Base-by-base conservation (phyloP, 2,113 vertebrate species). In the Polyodon spathula region DNA sequence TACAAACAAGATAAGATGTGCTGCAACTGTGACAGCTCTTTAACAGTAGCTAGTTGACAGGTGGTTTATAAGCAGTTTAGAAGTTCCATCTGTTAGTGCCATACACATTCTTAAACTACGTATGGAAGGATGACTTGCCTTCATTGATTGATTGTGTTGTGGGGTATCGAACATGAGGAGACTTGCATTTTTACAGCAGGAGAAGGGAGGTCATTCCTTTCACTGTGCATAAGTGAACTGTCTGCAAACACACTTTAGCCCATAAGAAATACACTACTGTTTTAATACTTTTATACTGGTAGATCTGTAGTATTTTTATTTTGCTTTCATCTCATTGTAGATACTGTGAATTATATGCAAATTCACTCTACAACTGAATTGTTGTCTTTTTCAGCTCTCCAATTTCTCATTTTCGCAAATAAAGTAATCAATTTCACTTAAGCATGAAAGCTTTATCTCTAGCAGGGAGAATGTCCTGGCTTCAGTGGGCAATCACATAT, bases 351-450 rank as follows among this genome's bases (percentile, higher is more conserved):
- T n/a, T 50, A n/a, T 50, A n/a, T 6, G 40, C 40, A 14, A n/a
- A 5, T 17, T 2, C n/a, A 58, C 3, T 10, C 40, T 58, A 10
- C 42, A 17, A 43, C 14, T 40, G 41, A 4, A 12, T n/a, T 12
- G 48, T n/a, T 12, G 8, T 50, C 14, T 50, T 6, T 14, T 5
- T 6, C 15, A 14, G 54, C 50, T 39, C 46, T 10, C 7, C 15
- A n/a, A 43, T 11, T 8, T n/a, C 40, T 11, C 17, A 4, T 60
- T 52, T 48, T 52, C 17, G n/a, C 50, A 58, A 58, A 51, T 37
- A 57, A 50, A 56, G 62, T 61, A 53, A 66, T 64, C 39, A 44
- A n/a, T 64, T 37, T 8, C 39, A 11, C n/a, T 54, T 59, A 54
- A 38, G 8, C 12, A 42, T 52, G 41, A 58, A 56, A 44, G 58